Percentiles rank a stretch among this genome's conserved stretches.
phyloP scores from a whole-genome alignment of 2,797 vertebrate species.

The Leucoraja ocellata region DNA sequence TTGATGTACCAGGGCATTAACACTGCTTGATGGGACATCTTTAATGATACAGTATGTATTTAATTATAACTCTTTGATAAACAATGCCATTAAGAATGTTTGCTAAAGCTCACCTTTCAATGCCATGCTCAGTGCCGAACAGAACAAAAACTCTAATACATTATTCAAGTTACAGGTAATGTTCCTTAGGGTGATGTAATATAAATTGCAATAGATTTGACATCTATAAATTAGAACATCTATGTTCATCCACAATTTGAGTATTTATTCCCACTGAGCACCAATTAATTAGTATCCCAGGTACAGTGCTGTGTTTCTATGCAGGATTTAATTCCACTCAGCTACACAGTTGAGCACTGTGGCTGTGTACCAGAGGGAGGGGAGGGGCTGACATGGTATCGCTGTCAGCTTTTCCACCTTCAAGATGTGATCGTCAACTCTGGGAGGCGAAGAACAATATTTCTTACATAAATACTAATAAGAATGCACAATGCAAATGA shows the following conservation, averaged over 20 bases:
- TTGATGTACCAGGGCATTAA: background rate
- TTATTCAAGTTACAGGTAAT: background rate
- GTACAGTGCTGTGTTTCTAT: background rate
- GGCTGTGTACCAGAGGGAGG: background rate
- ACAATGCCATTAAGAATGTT: background rate
- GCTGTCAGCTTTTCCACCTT: background rate
- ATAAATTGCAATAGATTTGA: background rate
- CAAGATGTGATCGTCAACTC: background rate
- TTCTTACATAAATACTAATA: background rate
- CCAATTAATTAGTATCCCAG: background rate
- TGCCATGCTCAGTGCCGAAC: background rate
- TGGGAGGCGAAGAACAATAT: background rate
- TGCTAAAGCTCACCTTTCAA: background rate
- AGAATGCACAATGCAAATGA: background rate
- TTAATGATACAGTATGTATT: background rate
- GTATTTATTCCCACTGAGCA: background rate
- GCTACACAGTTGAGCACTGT: background rate
- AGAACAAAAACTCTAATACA: background rate
- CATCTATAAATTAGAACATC: background rate
- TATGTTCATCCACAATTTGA: slow-evolving; percentile 13
- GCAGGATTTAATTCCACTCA: background rate
- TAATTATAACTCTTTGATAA: background rate
- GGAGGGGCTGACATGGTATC: background rate
- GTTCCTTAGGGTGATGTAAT: background rate
- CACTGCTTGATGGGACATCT: background rate